Evolutionary conservation across 2,113 vertebrate species (phyloP), one percentile per base, ranked within the genome.

Genomic region (Geothlypis trichas): DNA sequence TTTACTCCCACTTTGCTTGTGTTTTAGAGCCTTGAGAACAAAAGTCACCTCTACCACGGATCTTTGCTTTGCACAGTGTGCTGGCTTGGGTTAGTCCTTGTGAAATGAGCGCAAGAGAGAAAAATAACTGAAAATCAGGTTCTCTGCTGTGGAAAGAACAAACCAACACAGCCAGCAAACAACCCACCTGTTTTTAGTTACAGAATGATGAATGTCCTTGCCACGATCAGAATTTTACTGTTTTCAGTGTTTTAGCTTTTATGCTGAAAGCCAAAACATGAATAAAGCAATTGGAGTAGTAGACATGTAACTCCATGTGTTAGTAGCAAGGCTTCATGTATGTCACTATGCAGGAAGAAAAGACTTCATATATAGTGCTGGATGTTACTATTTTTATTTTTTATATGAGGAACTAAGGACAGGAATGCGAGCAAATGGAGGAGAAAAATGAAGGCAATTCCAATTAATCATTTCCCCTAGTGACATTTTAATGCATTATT

Each of bases 401-500:
- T 96, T 94, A 91, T 77, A 87, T 65, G 47, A 83, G 67, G 77
- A 79, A 67, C 59, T 84, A 78, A 96, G 82, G 91, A 97, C 63
- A 94, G 79, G 81, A 94, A 90, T 82, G 73, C 94, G 95, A 96
- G 97, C 76, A 97, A 97, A 96, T 93, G 88, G 85, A 96, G 95
- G 94, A 97, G 96, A 96, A 98, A 97, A 98, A 97, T 62, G 97
- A 98, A 98, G 96, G 95, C 87, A 93, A 95, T 95, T 93, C 96
- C 98, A 98, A 98, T 99, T 97, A 98, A 98, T 98, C 98, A 98
- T 96, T 92, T 74, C 62, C 76, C 86, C 78, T 31, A 30, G 84
- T 96, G 98, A 98, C 98, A 97, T 96, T 95, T 98, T 98, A 98
- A 99, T 98, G 97, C 96, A 97, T 98, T 98, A 97, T 95, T 98